A percentile compares a stretch with the other conserved stretches of the same genome.
Conservation (phyloP, 2,113 vertebrate genomes). For the Acrocephalus arundinaceus region DNA sequence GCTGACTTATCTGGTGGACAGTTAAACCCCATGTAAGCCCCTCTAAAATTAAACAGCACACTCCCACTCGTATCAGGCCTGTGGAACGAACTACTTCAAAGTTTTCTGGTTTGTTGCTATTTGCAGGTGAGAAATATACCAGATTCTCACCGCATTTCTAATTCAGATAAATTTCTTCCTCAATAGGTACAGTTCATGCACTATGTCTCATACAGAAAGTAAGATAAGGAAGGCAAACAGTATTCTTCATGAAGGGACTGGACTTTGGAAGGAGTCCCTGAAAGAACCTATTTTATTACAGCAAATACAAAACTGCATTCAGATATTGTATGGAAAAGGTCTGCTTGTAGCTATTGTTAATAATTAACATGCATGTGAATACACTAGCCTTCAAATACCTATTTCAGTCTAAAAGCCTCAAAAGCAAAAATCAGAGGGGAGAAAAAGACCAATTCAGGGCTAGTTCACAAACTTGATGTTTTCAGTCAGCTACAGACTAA, state of each 20-base stretch:
- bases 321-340: neutral
- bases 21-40: neutral
- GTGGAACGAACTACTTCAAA: neutral
- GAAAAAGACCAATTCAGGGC: neutral
- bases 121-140: neutral
- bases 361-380: neutral
- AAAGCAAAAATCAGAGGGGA: neutral
- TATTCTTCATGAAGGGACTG: neutral
- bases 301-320: neutral
- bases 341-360: neutral
- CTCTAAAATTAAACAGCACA: neutral
- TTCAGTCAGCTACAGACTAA: neutral
- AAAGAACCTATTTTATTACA: neutral
- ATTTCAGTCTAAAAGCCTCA: neutral
- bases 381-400: neutral
- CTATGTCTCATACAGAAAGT: neutral
- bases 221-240: neutral
- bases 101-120: neutral
- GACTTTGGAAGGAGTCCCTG: constrained; percentile 24
- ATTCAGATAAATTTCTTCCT: neutral
- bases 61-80: neutral
- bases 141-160: neutral
- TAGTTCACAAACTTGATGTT: neutral
- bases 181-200: neutral
- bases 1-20: neutral